phyloP scores from a whole-genome alignment of 2,888 invertebrate genomes.

The Eristalis intricaria region DNA sequence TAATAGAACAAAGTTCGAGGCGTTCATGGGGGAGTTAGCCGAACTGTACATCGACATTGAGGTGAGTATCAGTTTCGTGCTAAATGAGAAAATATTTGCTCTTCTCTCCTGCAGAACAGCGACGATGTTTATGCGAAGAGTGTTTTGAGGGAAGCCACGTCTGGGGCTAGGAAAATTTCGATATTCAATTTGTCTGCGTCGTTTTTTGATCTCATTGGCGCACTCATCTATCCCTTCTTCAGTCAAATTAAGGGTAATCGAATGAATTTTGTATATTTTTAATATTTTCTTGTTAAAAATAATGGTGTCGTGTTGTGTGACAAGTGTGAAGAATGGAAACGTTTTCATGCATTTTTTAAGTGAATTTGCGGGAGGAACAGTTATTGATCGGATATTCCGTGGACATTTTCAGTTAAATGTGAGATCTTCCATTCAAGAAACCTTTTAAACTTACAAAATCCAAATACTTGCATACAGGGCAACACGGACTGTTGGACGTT shows the following conservation, averaged over 20 bases:
- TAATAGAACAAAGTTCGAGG: slow-evolving; percentile 76
- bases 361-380: too few species aligned
- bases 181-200: slow-evolving; percentile 76
- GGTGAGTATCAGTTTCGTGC: slow-evolving; percentile 55
- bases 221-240: slow-evolving; percentile 76
- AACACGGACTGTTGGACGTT: too few species aligned
- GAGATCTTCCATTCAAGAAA: too few species aligned
- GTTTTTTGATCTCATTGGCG: slow-evolving; percentile 75
- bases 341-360: not conserved
- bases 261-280: not conserved
- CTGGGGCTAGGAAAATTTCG: slow-evolving; percentile 75
- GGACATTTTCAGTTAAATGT: too few species aligned
- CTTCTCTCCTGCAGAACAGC: slow-evolving; percentile 59
- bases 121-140: slow-evolving; percentile 68
- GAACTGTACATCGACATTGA: slow-evolving; percentile 75
- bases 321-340: not conserved
- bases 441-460: too few species aligned
- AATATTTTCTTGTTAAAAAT: too few species aligned
- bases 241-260: slow-evolving; percentile 43
- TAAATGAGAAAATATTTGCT: not conserved
- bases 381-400: too few species aligned
- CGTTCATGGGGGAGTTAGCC: slow-evolving; percentile 74
- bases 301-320: not conserved
- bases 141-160: slow-evolving; percentile 73
- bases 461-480: too few species aligned